phyloP scores from a whole-genome alignment of 2,113 vertebrate species.

The Trogon surrucura region DNA sequence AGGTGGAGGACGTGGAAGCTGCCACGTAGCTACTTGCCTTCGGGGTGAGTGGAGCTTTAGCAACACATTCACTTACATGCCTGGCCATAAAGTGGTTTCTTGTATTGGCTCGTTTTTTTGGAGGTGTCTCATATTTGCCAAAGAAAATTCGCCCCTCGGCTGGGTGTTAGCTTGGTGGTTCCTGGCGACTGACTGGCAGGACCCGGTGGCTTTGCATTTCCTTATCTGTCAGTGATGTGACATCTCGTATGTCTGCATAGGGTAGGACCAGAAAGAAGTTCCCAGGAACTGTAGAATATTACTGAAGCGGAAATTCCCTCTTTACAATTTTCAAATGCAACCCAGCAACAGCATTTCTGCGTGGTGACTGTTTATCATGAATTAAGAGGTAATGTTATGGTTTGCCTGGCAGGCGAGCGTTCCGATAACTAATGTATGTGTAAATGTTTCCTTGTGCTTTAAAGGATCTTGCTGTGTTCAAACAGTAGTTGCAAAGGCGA shows the following conservation, averaged over 20 bases:
- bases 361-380: background rate
- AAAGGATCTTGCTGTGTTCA: background rate
- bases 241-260: accelerated
- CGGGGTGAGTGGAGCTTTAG: too few species aligned
- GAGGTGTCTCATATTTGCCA: background rate
- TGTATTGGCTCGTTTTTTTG: background rate
- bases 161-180: background rate
- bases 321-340: background rate
- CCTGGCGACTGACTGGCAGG: background rate
- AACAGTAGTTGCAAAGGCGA: background rate
- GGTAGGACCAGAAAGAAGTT: background rate
- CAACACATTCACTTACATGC: background rate
- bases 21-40: accelerated
- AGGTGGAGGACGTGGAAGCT: background rate
- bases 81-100: background rate
- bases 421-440: background rate
- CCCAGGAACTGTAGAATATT: background rate
- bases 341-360: too few species aligned
- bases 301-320: background rate
- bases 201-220: background rate
- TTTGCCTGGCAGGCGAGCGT: background rate
- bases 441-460: background rate
- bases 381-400: background rate
- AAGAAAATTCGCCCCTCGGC: background rate
- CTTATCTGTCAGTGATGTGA: background rate